Base-by-base conservation (phyloP, 1,140 invertebrate genomes). In the Stratiolaelaps scimitus region DNA sequence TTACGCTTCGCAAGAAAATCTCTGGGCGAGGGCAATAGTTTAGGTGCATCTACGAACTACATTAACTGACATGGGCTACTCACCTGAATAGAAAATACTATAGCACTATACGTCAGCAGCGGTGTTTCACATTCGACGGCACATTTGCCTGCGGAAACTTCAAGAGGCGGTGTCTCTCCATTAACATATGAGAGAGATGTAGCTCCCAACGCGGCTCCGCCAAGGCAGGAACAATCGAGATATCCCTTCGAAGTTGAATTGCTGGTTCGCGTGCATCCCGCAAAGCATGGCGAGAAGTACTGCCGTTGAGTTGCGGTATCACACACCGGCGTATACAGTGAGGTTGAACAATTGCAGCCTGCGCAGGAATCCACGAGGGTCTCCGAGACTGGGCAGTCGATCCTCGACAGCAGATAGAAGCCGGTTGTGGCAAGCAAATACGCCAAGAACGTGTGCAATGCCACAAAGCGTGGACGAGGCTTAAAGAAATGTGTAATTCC, bases 401-500 rank as follows among this genome's bases (percentile, higher is more conserved):
- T 34, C 23, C 15, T 29, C 2, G 2, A 4, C 26, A 60, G 53
- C 15, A 60, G 26, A 23, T 60, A 60, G 23, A 60, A 60, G 1
- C 15, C 53, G 23, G 34, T 15, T 17, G 53, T 60, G 13, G 53
- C 53, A 34, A 60, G 17, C 26, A 60, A 17, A 23, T 60, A 29
- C 10, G 53, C 53, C 53, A 60, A 60, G 10, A 60, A 26, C 15
- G 26, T 19, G 10, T 60, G 53, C 17, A 60, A 29, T 2, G 68
- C 67, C 64, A 70, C 65, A 1, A 66, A 20, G 23, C 64, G 34
- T 10, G 68, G 68, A 7, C 48, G 34, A 2, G 69, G 71, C 47
- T 67, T 67, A 19, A 70, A 68, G 53, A 65, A 65, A 15, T 67
- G 30, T 7, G 69, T 66, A 4, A 67, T 45, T 1, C 68, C 65